These are phyloP conservation scores for Mystacides longicornis DNA, from an alignment of 2,888 invertebrate species.

Conservation along the genomic window DNA sequence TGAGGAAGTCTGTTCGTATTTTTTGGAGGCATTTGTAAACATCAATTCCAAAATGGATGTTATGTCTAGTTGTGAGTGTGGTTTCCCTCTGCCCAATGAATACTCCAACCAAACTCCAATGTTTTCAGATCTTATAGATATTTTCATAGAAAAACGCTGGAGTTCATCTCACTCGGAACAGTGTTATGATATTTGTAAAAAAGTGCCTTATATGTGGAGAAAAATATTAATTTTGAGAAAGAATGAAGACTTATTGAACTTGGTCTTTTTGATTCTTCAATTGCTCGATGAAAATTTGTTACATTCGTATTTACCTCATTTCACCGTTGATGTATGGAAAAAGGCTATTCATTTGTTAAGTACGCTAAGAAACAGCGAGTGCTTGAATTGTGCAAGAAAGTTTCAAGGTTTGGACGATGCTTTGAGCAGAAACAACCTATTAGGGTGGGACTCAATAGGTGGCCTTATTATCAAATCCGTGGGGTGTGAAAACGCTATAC, in stretches of 20 bases:
- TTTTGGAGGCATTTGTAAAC: slow-evolving; percentile 51
- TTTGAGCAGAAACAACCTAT: slow-evolving; percentile 30
- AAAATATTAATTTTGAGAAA: slow-evolving; percentile 47
- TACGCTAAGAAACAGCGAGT: slow-evolving; percentile 49
- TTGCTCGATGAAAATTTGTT: slow-evolving; percentile 51
- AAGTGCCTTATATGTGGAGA: slow-evolving; percentile 57
- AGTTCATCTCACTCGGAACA: slow-evolving; percentile 38
- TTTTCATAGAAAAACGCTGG: slow-evolving; percentile 48
- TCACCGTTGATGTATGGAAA: slow-evolving; percentile 55
- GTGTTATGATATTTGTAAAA: slow-evolving; percentile 48
- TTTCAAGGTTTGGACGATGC: slow-evolving; percentile 33
- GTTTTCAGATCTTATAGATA: slow-evolving; percentile 50
- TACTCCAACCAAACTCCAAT: slow-evolving; percentile 39
- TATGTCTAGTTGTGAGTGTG: slow-evolving; percentile 49
- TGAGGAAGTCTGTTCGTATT: slow-evolving; percentile 43
- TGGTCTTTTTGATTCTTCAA: slow-evolving; percentile 52
- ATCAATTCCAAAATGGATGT: slow-evolving; percentile 43
- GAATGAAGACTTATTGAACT: slow-evolving; percentile 44
- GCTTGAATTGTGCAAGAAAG: slow-evolving; percentile 54
- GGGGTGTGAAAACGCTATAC: slow-evolving; percentile 50
- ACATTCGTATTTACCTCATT: slow-evolving; percentile 46
- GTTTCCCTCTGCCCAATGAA: slow-evolving; percentile 50
- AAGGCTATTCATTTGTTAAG: slow-evolving; percentile 47
- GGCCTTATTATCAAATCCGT: slow-evolving; percentile 53
- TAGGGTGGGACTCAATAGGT: slow-evolving; percentile 55